phyloP scores from a whole-genome alignment of 2,888 invertebrate genomes.

The Brachyptera putata region DNA sequence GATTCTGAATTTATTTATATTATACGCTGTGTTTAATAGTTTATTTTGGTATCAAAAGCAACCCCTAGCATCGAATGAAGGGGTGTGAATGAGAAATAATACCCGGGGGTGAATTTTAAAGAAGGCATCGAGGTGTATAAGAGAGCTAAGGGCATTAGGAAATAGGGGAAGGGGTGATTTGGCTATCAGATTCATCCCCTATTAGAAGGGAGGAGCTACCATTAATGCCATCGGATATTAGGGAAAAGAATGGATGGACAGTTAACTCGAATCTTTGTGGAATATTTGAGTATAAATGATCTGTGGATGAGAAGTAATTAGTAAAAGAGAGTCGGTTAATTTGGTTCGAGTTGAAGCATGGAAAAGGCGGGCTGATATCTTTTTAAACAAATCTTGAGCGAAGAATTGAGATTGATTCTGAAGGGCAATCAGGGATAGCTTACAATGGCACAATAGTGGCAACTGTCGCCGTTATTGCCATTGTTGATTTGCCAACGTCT shows the following conservation, averaged over 20 bases:
- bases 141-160: slow-evolving; percentile 18
- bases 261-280: slow-evolving; percentile 10
- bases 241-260: slow-evolving; percentile 24
- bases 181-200: slow-evolving; percentile 16
- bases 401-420: slow-evolving; percentile 19
- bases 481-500: slow-evolving; percentile 17
- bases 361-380: slow-evolving; percentile 24
- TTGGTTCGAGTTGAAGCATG: slow-evolving; percentile 22
- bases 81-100: slow-evolving; percentile 26
- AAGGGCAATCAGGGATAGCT: not conserved
- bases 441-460: not conserved
- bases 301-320: slow-evolving; percentile 12
- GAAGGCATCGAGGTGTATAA: slow-evolving; percentile 24
- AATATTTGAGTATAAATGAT: slow-evolving; percentile 21
- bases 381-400: not conserved
- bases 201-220: slow-evolving; percentile 5
- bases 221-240: slow-evolving; percentile 26
- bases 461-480: not conserved
- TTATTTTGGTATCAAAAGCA: slow-evolving; percentile 14
- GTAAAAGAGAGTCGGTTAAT: slow-evolving; percentile 11
- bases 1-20: slow-evolving; percentile 17
- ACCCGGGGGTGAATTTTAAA: slow-evolving; percentile 27
- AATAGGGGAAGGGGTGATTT: slow-evolving; percentile 5
- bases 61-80: slow-evolving; percentile 20
- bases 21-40: slow-evolving; percentile 19